Base-by-base conservation (phyloP, 2,888 invertebrate genomes). In the Piscicola geometra region DNA sequence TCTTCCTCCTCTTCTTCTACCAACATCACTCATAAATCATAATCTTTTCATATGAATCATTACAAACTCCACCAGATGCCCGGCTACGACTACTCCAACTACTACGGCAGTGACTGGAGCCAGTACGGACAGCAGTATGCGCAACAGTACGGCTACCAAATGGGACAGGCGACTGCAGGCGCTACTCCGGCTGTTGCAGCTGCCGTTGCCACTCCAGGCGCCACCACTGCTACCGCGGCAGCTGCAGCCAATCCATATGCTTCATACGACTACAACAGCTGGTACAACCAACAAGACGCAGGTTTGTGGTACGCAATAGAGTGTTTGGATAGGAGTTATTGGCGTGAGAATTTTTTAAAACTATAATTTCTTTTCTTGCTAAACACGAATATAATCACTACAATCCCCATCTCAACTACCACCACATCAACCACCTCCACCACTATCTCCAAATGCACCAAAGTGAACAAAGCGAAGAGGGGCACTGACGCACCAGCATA, bases 21-120 rank as follows among this genome's bases (percentile, higher is more conserved):
- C 9, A 47, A 21, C 21, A 9, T 47, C 9, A 9, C 21, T 47
- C 21, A 21, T 15, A 47, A 47, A 47, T 15, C 21, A 21, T 47
- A 47, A 15, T 9, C 50, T 21, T 15, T 47, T 21, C 21, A 9
- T 47, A 47, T 47, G 50, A 47, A 47, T 47, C 21, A 21, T 47
- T 47, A 15, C 21, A 47, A 47, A 21, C 50, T 5, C n/a, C 25
- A 25, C 3, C 60, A 35, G 32, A 73, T 78, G 66, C 80, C 79
- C 52, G 71, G 69, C 30, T 75, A 77, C 66, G 79, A 76, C 47
- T 76, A 76, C 68, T 73, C 72, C 35, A 68, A 72, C 52, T 76
- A 76, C 73, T 76, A 76, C 35, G 76, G 76, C n/a, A 64, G 71
- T 47, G 76, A 76, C 32, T 76, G 76, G 76, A 67, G 35, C 35